Percentiles rank a stretch among this genome's conserved stretches.
phyloP scores from a whole-genome alignment of 2,797 vertebrate species.

The Alcedo quadribrachys region DNA sequence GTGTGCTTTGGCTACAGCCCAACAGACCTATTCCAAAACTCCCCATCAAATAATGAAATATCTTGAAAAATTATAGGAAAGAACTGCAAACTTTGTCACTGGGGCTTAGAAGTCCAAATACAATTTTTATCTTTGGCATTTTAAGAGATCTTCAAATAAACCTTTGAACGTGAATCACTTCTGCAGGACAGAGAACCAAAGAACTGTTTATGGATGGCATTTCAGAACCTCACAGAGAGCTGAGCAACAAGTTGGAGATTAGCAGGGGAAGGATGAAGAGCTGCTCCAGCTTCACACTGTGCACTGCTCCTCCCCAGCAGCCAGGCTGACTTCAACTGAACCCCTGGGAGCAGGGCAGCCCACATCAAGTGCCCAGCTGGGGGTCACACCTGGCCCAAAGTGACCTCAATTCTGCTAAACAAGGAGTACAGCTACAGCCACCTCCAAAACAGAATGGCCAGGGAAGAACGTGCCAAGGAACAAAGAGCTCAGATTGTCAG shows the following conservation, averaged over 20 bases:
- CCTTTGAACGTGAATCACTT: not conserved
- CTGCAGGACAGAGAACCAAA: not conserved
- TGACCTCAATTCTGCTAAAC: rapidly evolving
- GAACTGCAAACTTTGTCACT: not conserved
- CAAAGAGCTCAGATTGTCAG: not conserved
- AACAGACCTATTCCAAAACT: not conserved
- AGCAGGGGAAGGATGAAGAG: not conserved
- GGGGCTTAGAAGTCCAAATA: not conserved
- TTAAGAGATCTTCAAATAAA: not conserved
- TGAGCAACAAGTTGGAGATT: not conserved
- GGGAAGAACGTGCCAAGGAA: rapidly evolving
- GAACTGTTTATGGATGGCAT: not conserved
- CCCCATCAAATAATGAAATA: not conserved
- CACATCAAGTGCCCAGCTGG: rapidly evolving
- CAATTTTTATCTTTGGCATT: not conserved
- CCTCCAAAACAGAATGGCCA: not conserved
- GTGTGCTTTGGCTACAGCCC: conserved; percentile 29
- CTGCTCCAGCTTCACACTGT: not conserved
- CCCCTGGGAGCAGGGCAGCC: not conserved
- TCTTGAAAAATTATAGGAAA: not conserved
- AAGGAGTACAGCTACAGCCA: not conserved
- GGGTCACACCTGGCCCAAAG: not conserved
- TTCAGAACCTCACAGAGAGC: not conserved
- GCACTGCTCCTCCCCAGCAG: not conserved
- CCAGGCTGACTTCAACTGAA: not conserved